phyloP scores from a whole-genome alignment of 2,113 vertebrate species.

The Coreoperca whiteheadi region DNA sequence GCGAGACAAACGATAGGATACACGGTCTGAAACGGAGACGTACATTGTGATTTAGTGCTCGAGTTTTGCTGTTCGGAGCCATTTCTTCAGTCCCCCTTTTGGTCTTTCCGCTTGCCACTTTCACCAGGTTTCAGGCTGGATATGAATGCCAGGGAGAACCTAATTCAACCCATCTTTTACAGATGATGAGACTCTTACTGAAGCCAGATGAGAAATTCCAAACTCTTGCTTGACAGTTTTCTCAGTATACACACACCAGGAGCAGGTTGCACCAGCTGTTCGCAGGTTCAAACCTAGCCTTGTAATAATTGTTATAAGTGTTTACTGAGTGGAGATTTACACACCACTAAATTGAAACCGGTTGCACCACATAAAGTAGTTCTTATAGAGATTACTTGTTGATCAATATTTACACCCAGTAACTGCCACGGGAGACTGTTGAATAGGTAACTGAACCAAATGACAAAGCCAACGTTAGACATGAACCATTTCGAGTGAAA shows the following conservation, averaged over 20 bases:
- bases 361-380: not conserved
- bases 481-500: not conserved
- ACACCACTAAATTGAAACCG: not conserved
- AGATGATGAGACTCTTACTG: not conserved
- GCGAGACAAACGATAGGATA: not conserved
- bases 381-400: not conserved
- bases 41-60: constrained; percentile 18
- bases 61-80: not conserved
- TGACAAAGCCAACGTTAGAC: not conserved
- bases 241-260: not conserved
- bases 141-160: constrained; percentile 14
- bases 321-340: not conserved
- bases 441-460: not conserved
- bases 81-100: not conserved
- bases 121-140: not conserved
- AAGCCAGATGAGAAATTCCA: constrained; percentile 1
- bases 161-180: constrained; percentile 2
- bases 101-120: constrained; percentile 10
- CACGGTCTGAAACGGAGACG: constrained; percentile 16
- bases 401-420: not conserved
- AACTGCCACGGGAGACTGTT: not conserved
- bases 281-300: not conserved
- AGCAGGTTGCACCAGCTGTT: not conserved
- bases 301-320: no score
- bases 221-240: constrained; percentile 1